Percentiles rank a stretch among this genome's conserved stretches.
These are phyloP conservation scores for Dicycla oo DNA, from an alignment of 2,888 invertebrate genomes.

Conservation along the genomic window DNA sequence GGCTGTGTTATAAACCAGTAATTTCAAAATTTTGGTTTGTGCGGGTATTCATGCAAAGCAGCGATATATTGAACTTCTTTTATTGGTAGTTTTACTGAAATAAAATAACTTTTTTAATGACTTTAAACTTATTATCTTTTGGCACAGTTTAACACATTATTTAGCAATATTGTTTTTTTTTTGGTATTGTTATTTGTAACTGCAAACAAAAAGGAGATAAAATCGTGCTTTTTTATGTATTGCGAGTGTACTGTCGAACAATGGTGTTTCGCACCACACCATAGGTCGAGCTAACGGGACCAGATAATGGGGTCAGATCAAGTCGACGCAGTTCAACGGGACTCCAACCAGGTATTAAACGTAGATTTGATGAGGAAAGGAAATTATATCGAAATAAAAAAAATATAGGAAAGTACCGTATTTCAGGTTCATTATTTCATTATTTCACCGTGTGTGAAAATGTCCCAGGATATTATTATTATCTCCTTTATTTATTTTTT, in stretches of 20 bases:
- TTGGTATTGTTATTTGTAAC: constrained; percentile 11
- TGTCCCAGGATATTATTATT: too few relatives aligned
- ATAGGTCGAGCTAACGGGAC: constrained; percentile 75
- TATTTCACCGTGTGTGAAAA: too few relatives aligned
- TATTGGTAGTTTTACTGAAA: background rate
- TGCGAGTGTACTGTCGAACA: constrained; percentile 62
- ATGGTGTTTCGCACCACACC: constrained; percentile 72
- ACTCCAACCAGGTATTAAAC: constrained; percentile 20
- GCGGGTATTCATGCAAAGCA: too few relatives aligned
- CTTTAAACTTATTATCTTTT: background rate
- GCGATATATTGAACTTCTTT: too few relatives aligned
- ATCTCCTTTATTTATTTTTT: too few relatives aligned
- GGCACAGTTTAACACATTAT: background rate
- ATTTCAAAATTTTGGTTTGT: too few relatives aligned
- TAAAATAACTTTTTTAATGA: background rate
- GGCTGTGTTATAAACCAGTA: too few relatives aligned
- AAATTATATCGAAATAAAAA: too few relatives aligned
- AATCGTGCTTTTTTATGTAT: constrained; percentile 30
- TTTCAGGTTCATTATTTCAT: background rate
- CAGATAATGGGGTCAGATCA: constrained; percentile 71
- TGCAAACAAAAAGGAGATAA: constrained; percentile 24
- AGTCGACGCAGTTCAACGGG: constrained; percentile 62
- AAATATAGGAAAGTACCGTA: too few relatives aligned
- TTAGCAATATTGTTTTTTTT: background rate
- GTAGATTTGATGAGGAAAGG: background rate